These are phyloP conservation scores for Mus minutoides DNA, from an alignment of 2,797 vertebrate species.

Conservation along the genomic window DNA sequence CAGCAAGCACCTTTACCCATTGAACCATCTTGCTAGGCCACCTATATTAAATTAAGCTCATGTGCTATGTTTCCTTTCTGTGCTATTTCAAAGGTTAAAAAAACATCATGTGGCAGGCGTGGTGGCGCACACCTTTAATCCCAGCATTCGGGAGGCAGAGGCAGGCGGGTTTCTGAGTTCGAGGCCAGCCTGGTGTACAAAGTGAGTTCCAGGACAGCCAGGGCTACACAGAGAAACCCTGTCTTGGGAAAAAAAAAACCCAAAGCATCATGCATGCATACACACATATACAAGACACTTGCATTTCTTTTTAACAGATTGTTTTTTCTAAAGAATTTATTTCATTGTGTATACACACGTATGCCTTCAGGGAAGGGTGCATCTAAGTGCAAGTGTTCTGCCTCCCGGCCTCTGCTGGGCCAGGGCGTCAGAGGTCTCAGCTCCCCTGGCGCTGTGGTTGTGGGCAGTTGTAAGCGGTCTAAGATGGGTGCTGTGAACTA, in stretches of 20 bases:
- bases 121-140: too few relatives aligned
- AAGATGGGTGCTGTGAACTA: background rate
- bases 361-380: too few relatives aligned
- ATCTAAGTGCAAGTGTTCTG: background rate
- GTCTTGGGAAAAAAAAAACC: too few relatives aligned
- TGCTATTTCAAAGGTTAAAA: background rate
- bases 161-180: too few relatives aligned
- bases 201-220: too few relatives aligned
- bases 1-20: background rate
- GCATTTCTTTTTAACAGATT: constrained; percentile 2
- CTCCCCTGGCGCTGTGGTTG: too few relatives aligned
- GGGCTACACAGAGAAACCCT: too few relatives aligned
- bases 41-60: background rate
- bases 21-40: background rate
- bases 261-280: background rate
- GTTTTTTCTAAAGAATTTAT: background rate
- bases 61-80: background rate
- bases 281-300: background rate
- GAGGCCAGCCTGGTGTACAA: too few relatives aligned
- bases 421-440: background rate
- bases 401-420: background rate
- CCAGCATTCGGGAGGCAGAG: too few relatives aligned
- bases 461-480: background rate
- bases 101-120: background rate
- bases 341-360: background rate